Conservation (phyloP, 2,797 vertebrate genomes). For the Astyanax mexicanus region DNA sequence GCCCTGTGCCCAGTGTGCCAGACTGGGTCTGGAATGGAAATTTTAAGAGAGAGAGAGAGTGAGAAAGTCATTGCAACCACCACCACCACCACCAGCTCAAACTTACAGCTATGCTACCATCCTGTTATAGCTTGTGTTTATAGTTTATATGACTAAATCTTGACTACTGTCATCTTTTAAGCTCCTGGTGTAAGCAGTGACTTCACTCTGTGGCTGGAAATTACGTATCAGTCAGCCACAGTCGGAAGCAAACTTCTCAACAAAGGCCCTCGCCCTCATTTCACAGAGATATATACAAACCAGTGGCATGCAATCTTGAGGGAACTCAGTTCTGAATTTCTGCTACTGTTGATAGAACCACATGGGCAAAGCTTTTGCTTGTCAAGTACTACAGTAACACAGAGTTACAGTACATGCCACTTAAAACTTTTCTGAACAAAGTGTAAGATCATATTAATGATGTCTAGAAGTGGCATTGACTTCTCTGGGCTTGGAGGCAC, state of each 20-base stretch:
- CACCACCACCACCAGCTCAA: neutral
- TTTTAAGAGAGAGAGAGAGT: neutral
- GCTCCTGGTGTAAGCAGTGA: neutral
- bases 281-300: neutral
- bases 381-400: no score
- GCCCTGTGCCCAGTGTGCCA: neutral
- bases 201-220: neutral
- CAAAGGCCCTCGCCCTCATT: neutral
- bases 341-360: neutral
- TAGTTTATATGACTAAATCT: neutral
- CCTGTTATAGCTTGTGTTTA: slow-evolving; percentile 15
- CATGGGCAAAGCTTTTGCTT: no score
- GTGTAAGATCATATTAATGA: no score
- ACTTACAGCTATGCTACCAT: neutral
- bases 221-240: neutral
- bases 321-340: neutral
- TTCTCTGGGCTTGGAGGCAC: no score
- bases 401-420: no score
- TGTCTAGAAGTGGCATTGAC: no score
- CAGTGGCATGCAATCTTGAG: no score
- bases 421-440: no score
- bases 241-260: neutral
- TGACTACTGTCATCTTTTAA: slow-evolving; percentile 1
- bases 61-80: neutral
- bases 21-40: slow-evolving; percentile 22